Evolutionary conservation across 2,113 vertebrate genomes (phyloP).

Genomic region (Isichthys henryi): DNA sequence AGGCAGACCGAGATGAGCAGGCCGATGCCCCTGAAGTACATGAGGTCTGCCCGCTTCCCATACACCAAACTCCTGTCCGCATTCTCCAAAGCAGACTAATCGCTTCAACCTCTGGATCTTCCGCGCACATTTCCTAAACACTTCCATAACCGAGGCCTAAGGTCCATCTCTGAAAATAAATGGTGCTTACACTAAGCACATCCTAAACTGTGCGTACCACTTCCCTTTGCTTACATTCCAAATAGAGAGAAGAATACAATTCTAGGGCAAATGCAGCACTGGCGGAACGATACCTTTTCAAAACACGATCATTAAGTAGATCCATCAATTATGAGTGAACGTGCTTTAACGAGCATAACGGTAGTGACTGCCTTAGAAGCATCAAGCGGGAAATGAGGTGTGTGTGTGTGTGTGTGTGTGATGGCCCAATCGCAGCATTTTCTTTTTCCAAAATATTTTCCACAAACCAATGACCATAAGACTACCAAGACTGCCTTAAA

Average conservation of each 20-base stretch:
- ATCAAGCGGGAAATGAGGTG: not conserved
- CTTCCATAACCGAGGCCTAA: conserved; percentile 31
- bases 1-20: not conserved
- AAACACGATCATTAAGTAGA: not conserved
- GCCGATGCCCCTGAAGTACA: not conserved
- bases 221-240: not conserved
- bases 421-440: not conserved
- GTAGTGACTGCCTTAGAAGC: not conserved
- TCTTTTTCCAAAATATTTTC: not conserved
- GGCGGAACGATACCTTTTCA: not conserved
- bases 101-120: conserved; percentile 21
- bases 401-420: not conserved
- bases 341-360: not conserved
- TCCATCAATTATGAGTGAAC: not conserved
- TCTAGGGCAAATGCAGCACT: not conserved
- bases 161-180: not conserved
- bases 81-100: conserved; percentile 21
- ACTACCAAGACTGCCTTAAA: not conserved
- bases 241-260: not conserved
- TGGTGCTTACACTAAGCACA: not conserved
- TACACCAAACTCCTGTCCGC: not conserved
- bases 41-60: not conserved
- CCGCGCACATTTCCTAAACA: conserved; percentile 14
- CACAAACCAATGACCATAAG: not conserved
- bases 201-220: not conserved